These are phyloP conservation scores for Myanophis thanlyinensis DNA, from an alignment of 2,113 vertebrate genomes.

Conservation along the genomic window DNA sequence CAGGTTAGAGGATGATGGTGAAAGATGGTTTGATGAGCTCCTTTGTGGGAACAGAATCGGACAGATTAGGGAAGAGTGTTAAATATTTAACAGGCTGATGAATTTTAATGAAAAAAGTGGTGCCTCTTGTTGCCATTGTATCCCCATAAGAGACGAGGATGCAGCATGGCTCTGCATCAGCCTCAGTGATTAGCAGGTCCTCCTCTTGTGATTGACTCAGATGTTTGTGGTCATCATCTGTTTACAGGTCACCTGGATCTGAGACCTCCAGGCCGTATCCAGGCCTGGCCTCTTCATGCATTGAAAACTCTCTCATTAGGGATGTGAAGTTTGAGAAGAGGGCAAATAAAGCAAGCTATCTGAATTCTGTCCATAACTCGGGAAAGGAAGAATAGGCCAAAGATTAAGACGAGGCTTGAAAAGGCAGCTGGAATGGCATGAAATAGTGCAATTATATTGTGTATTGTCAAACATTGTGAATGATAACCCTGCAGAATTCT, in stretches of 20 bases:
- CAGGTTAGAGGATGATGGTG: background rate
- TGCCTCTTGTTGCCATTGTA: background rate
- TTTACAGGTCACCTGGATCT: background rate
- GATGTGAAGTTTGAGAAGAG: background rate
- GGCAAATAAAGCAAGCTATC: background rate
- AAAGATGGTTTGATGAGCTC: background rate
- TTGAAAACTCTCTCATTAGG: background rate
- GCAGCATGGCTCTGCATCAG: slow-evolving; percentile 1
- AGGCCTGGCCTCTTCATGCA: background rate
- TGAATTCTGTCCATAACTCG: background rate
- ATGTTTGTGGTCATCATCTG: background rate
- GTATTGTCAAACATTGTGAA: background rate
- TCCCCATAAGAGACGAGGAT: background rate
- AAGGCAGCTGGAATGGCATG: background rate
- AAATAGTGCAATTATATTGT: background rate
- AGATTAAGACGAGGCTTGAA: background rate
- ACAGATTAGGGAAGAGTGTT: background rate
- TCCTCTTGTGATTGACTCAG: slow-evolving; percentile 4
- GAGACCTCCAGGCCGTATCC: background rate
- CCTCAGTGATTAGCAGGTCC: slow-evolving; percentile 2
- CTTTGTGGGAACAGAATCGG: background rate
- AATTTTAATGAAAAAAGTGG: slow-evolving; percentile 21
- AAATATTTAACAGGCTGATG: slow-evolving; percentile 25
- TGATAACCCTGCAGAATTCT: background rate
- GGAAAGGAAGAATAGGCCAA: background rate